Evolutionary conservation across 2,888 invertebrate genomes (phyloP).

Genomic region (Alcis repandata): DNA sequence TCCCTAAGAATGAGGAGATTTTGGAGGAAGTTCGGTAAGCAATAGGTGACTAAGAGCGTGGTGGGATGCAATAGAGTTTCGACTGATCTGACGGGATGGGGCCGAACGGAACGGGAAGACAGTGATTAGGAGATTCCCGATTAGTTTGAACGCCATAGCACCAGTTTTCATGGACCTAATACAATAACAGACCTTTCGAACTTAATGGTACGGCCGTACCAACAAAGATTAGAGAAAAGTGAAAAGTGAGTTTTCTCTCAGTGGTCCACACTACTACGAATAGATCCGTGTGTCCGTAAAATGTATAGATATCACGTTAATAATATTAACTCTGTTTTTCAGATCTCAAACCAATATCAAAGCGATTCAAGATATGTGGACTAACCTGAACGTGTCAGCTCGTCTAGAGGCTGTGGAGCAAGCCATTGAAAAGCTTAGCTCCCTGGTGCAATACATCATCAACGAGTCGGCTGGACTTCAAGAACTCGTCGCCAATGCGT

Average conservation of each 20-base stretch:
- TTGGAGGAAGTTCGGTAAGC: constrained; percentile 77
- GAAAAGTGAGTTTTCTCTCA: no score
- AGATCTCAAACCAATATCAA: constrained; percentile 79
- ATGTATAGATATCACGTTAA: not conserved
- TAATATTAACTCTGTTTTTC: constrained; percentile 7
- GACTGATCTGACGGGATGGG: no score
- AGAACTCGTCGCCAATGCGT: constrained; percentile 41
- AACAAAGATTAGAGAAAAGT: no score
- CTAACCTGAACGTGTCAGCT: constrained; percentile 87
- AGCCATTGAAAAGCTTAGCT: constrained; percentile 87
- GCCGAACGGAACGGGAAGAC: no score
- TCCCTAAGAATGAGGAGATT: constrained; percentile 76
- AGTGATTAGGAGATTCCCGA: no score
- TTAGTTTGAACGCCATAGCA: no score
- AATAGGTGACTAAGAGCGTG: not conserved
- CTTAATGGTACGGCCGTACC: no score
- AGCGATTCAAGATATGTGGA: constrained; percentile 88
- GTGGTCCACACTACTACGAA: no score
- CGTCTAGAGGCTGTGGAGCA: constrained; percentile 88
- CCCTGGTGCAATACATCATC: constrained; percentile 86
- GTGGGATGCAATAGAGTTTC: not conserved
- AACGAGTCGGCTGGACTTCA: constrained; percentile 65
- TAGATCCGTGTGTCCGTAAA: no score
- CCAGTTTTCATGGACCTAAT: no score
- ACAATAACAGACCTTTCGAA: no score